These are phyloP conservation scores for Eristalinus sepulchralis DNA, from an alignment of 2,888 invertebrate genomes.

Conservation along the genomic window DNA sequence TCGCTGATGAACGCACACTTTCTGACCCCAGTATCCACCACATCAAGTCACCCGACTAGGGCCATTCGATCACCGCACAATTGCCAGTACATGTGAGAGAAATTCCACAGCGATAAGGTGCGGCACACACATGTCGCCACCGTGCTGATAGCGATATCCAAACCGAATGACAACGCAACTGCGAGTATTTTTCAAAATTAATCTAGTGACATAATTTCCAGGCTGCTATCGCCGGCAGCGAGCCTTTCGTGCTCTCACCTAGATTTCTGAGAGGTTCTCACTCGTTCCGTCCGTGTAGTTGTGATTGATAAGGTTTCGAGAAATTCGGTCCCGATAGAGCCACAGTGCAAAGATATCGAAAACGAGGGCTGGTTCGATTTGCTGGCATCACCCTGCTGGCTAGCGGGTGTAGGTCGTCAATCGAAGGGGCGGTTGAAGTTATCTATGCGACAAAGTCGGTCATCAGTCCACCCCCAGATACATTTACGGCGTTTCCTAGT, in stretches of 20 bases:
- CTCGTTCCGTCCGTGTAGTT: constrained; percentile 2
- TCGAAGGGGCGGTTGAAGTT: neutral
- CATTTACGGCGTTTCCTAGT: neutral
- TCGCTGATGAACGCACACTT: neutral
- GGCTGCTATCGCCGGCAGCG: constrained; percentile 33
- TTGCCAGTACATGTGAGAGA: constrained; percentile 1
- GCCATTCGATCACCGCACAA: neutral
- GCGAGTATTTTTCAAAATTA: constrained; percentile 15
- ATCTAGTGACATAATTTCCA: constrained; percentile 63
- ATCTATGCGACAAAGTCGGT: constrained; percentile 11
- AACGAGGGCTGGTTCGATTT: constrained; percentile 6
- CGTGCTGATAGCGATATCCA: neutral
- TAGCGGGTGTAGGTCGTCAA: neutral
- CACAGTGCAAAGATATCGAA: neutral
- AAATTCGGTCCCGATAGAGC: constrained; percentile 48
- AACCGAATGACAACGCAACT: neutral
- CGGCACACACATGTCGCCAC: constrained; percentile 12
- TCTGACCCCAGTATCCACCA: neutral
- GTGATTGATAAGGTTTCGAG: constrained; percentile 40
- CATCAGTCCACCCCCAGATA: constrained; percentile 1
- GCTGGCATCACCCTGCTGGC: neutral
- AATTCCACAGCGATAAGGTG: constrained; percentile 7
- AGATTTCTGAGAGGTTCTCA: constrained; percentile 41
- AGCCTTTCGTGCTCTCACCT: constrained; percentile 50
- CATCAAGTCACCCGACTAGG: neutral